Evolutionary conservation across 2,797 vertebrate genomes (phyloP).

Genomic region (Malurus splendens): DNA sequence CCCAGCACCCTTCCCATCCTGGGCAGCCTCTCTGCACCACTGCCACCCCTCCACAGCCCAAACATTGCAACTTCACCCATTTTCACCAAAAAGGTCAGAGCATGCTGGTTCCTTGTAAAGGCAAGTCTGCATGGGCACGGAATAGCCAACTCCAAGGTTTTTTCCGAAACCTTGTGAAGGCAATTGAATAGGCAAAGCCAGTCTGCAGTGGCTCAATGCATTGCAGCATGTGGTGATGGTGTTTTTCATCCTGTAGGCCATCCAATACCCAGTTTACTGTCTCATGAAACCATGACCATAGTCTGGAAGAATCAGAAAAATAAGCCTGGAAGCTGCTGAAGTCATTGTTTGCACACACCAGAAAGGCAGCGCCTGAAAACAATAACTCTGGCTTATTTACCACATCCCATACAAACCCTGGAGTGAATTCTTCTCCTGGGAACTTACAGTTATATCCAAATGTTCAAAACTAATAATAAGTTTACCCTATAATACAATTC

Average conservation of each 20-base stretch:
- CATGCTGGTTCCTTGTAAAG: not conserved
- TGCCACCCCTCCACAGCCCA: not conserved
- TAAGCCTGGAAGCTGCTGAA: constrained; percentile 62
- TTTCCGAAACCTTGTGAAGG: not conserved
- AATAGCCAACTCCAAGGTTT: not conserved
- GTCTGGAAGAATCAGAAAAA: constrained; percentile 59
- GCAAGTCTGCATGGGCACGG: not conserved
- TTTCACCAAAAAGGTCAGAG: not conserved
- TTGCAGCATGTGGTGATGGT: constrained; percentile 27
- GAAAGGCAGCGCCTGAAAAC: constrained; percentile 57
- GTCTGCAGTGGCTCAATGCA: not conserved
- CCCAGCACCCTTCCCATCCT: not conserved
- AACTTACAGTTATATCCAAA: constrained; percentile 60
- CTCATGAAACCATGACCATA: constrained; percentile 50
- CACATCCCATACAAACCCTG: constrained; percentile 64
- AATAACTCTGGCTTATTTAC: constrained; percentile 60
- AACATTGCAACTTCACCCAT: accelerated
- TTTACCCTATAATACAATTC: constrained; percentile 52
- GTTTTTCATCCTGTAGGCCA: constrained; percentile 43
- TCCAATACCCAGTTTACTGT: constrained; percentile 42
- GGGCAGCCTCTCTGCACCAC: not conserved
- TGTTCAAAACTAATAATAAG: constrained; percentile 62
- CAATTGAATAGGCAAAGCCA: constrained; percentile 17
- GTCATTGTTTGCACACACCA: constrained; percentile 65
- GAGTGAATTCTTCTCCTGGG: constrained; percentile 67